These are phyloP conservation scores for Desoria tigrina DNA, from an alignment of 2,888 invertebrate species.

Conservation along the genomic window DNA sequence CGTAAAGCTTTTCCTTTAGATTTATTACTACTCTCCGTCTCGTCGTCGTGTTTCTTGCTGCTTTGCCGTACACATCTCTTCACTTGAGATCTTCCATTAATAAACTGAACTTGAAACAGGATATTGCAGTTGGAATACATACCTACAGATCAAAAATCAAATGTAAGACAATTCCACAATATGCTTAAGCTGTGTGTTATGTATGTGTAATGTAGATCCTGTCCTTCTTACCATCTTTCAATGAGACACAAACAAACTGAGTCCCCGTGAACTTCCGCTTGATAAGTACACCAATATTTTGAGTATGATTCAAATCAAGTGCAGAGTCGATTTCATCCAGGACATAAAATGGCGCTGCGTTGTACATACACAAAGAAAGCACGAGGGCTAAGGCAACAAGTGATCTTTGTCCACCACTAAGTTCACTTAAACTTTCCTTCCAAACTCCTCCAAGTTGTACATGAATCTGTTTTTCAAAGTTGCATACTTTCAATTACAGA, in stretches of 20 bases:
- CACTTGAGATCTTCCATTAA: conserved; percentile 92
- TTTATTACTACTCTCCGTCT: background rate
- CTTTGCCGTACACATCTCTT: conserved; percentile 1
- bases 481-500: background rate
- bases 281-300: conserved; percentile 96
- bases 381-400: conserved; percentile 94
- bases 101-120: conserved; percentile 88
- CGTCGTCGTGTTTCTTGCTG: background rate
- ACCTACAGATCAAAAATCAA: conserved; percentile 60
- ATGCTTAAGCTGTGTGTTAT: background rate
- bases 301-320: conserved; percentile 94
- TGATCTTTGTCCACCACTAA: conserved; percentile 95
- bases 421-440: conserved; percentile 93
- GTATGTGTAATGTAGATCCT: no score
- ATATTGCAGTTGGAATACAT: conserved; percentile 99
- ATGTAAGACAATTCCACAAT: background rate
- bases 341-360: conserved; percentile 97
- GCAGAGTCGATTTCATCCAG: conserved; percentile 99
- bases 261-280: conserved; percentile 85
- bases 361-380: conserved; percentile 92
- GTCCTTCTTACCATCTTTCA: conserved; percentile 77
- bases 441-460: conserved; percentile 90
- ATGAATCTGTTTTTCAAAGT: conserved; percentile 68
- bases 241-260: conserved; percentile 94
- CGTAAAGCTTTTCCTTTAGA: no score